Percentiles rank a stretch among this genome's conserved stretches.
Conservation (phyloP, 2,113 vertebrate species). For the Esox niger region DNA sequence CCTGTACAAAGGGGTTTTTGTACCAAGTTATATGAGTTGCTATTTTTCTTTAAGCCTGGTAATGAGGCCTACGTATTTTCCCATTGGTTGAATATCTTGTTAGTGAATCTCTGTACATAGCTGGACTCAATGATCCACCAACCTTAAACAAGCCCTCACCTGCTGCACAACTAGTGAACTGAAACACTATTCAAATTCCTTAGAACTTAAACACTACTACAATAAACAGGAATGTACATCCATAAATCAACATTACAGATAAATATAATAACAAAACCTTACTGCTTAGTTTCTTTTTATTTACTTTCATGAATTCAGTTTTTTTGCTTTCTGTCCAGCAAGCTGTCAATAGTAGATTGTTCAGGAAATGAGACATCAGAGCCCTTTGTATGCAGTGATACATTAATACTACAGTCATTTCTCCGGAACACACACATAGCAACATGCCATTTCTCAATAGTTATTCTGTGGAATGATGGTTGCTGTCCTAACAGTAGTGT, state of each 20-base stretch:
- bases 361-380: background rate
- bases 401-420: background rate
- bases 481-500: constrained; percentile 33
- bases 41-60: too few relatives aligned
- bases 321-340: background rate
- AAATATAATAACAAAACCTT: background rate
- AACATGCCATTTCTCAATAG: constrained; percentile 9
- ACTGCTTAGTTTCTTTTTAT: background rate
- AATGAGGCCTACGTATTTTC: background rate
- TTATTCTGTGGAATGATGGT: background rate
- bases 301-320: too few relatives aligned
- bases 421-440: constrained; percentile 18
- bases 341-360: background rate
- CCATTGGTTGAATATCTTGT: constrained; percentile 7
- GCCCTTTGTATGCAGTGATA: background rate
- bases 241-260: background rate
- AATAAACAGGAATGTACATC: background rate
- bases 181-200: background rate
- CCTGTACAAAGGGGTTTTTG: background rate
- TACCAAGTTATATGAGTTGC: background rate
- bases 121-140: background rate
- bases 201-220: background rate
- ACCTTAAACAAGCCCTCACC: constrained; percentile 31
- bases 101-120: background rate
- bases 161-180: constrained; percentile 19